Percentiles rank a stretch among this genome's conserved stretches.
These are phyloP conservation scores for Drosophila varians DNA, from an alignment of 1,140 invertebrate species.

Conservation along the genomic window DNA sequence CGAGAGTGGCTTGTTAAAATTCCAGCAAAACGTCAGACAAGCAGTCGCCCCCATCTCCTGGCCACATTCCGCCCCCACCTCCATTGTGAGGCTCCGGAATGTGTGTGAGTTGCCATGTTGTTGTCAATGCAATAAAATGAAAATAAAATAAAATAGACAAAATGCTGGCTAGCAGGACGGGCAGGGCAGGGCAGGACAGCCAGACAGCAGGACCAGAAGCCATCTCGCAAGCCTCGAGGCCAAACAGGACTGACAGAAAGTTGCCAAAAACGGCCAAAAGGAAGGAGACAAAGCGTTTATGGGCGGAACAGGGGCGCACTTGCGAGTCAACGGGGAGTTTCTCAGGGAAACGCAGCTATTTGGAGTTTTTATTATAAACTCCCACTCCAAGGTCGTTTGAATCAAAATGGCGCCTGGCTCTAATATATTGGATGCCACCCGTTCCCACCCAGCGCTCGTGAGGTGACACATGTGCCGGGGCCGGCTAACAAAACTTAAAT, in stretches of 20 bases:
- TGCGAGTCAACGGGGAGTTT: too few species aligned
- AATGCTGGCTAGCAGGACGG: conserved; percentile 39
- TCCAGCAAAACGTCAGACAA: conserved; percentile 56
- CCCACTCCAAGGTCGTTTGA: neutral
- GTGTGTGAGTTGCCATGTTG: conserved; percentile 22
- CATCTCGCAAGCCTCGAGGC: conserved; percentile 51
- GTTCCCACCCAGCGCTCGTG: conserved; percentile 29
- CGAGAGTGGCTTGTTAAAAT: conserved; percentile 79
- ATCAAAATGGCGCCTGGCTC: conserved; percentile 1
- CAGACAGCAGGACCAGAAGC: conserved; percentile 19
- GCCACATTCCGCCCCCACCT: neutral
- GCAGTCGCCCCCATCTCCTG: conserved; percentile 8
- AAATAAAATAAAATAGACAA: conserved; percentile 74
- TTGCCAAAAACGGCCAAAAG: conserved; percentile 18
- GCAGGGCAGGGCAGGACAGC: neutral
- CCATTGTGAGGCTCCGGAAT: neutral
- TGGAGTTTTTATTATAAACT: neutral
- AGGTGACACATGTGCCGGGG: conserved; percentile 33
- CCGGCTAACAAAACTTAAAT: conserved; percentile 67
- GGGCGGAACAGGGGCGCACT: conserved; percentile 10
- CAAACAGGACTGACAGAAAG: conserved; percentile 62
- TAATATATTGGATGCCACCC: conserved; percentile 15
- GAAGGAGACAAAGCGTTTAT: conserved; percentile 25
- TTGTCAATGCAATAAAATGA: conserved; percentile 79
- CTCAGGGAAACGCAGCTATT: neutral